Evolutionary conservation across 2,113 vertebrate genomes (phyloP).

Genomic region (Terrapene triunguis): DNA sequence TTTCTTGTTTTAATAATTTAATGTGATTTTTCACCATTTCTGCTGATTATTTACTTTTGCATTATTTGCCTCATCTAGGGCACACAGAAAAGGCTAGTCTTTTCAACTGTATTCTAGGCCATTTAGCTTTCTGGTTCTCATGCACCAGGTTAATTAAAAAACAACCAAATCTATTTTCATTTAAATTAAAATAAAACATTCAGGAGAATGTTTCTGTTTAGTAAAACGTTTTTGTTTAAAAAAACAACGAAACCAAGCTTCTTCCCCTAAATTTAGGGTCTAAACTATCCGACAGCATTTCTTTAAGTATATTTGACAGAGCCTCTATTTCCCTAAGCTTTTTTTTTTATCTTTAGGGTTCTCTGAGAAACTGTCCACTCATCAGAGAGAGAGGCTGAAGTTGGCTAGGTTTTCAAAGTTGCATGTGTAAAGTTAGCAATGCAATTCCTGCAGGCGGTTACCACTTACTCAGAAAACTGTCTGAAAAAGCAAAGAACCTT

Average conservation of each 20-base stretch:
- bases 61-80: neutral
- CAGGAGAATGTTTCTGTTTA: neutral
- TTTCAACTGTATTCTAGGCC: accelerated
- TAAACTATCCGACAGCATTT: neutral
- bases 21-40: neutral
- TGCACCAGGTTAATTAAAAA: neutral
- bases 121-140: neutral
- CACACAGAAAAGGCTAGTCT: neutral
- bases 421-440: neutral
- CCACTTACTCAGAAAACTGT: slow-evolving; percentile 5
- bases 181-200: neutral
- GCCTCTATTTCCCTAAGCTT: neutral
- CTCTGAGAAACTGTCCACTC: neutral
- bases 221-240: neutral
- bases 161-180: neutral
- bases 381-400: neutral
- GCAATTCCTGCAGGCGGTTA: neutral
- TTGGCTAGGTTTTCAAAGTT: slow-evolving; percentile 9
- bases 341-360: neutral
- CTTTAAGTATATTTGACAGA: neutral
- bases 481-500: neutral
- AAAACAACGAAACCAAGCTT: neutral
- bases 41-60: neutral
- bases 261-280: neutral
- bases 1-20: no score